phyloP scores from a whole-genome alignment of 2,888 invertebrate species.

The Pandemis cinnamomeana region DNA sequence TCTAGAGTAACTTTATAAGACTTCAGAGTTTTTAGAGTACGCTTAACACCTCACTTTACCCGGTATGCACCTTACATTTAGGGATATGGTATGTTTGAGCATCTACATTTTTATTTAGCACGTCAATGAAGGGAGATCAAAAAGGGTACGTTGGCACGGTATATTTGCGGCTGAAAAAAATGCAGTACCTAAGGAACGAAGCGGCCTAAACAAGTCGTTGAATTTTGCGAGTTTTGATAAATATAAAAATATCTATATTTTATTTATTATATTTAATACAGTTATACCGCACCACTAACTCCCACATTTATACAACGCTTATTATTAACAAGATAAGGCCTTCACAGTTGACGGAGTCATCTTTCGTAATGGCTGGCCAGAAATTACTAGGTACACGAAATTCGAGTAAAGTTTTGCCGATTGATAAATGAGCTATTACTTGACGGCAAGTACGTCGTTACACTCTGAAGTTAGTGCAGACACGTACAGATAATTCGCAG shows the following conservation, averaged over 20 bases:
- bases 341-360: conserved; percentile 13
- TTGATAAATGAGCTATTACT: background rate
- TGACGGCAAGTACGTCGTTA: background rate
- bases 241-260: conserved; percentile 42
- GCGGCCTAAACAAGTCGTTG: conserved; percentile 29
- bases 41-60: conserved; percentile 58
- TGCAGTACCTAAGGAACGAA: conserved; percentile 22
- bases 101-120: conserved; percentile 53
- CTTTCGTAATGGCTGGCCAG: background rate
- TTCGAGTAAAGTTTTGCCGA: background rate
- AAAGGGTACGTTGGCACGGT: conserved; percentile 27
- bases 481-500: background rate
- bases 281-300: conserved; percentile 39
- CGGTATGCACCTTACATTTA: conserved; percentile 72
- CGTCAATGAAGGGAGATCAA: conserved; percentile 31
- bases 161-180: conserved; percentile 28
- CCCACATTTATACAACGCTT: conserved; percentile 27
- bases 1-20: conserved; percentile 9
- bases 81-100: conserved; percentile 74
- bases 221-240: conserved; percentile 34
- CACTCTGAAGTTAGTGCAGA: background rate
- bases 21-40: conserved; percentile 33
- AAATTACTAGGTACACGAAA: conserved; percentile 4
- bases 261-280: conserved; percentile 34
- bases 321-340: conserved; percentile 29